Evolutionary conservation across 1,140 invertebrate genomes (phyloP).

Genomic region (Calycopis cecrops): DNA sequence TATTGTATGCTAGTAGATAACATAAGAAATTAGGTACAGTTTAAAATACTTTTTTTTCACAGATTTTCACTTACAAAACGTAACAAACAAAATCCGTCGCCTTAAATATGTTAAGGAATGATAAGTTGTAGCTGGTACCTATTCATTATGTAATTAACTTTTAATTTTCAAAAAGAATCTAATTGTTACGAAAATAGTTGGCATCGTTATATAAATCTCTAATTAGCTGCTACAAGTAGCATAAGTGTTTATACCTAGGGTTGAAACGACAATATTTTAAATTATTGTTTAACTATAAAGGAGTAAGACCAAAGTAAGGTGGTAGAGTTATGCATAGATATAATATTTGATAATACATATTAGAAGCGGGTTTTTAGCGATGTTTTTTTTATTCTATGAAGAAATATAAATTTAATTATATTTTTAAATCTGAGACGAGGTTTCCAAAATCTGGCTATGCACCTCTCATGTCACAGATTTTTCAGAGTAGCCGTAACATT

Average conservation of each 20-base stretch:
- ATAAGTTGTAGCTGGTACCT: neutral
- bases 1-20: too few relatives aligned
- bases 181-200: slow-evolving; percentile 2
- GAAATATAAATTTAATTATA: too few relatives aligned
- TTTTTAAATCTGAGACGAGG: too few relatives aligned
- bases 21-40: too few relatives aligned
- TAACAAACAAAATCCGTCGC: neutral
- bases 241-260: slow-evolving; percentile 6
- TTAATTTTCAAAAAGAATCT: slow-evolving; percentile 7
- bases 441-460: too few relatives aligned
- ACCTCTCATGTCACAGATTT: too few relatives aligned
- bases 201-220: slow-evolving; percentile 9
- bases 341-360: too few relatives aligned
- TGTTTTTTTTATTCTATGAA: too few relatives aligned
- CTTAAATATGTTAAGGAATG: slow-evolving; percentile 6
- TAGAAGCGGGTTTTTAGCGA: too few relatives aligned
- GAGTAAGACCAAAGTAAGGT: neutral
- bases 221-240: slow-evolving; percentile 5
- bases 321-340: neutral
- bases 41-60: too few relatives aligned
- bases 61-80: too few relatives aligned
- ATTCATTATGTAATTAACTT: slow-evolving; percentile 8
- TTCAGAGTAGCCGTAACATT: too few relatives aligned
- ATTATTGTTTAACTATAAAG: neutral
- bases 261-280: neutral